Evolutionary conservation across 2,888 invertebrate species (phyloP), one percentile per base, ranked within the genome.

Genomic region (Andrena fulva): DNA sequence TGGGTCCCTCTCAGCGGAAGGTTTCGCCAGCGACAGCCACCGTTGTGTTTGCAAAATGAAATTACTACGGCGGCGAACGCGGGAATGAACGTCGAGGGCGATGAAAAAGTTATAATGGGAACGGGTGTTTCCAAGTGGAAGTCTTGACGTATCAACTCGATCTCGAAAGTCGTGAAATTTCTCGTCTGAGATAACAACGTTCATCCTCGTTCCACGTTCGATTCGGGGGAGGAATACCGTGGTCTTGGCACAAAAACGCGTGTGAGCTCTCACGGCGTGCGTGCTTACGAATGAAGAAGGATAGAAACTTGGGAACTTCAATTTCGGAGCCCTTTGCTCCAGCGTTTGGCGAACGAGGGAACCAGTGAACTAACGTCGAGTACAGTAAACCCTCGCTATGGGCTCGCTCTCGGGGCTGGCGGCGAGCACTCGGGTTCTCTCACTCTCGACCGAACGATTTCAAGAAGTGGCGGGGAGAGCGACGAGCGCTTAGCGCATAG

Each of bases 181-280:
- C 27, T 24, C 6, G 8, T 20, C 20, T 2, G 16, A 52, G 48
- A 56, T 56, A 77, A 72, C 73, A 59, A 56, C 5, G 54, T 16
- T 42, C 42, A 42, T 42, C 42, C 42, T 80, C 77, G 24, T 59
- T 56, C 64, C 7, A 31, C 62, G 10, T 68, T 75, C 31, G 75
- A 71, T 79, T 75, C 35, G 50, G 68, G 16, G 6, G 52, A 63
- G 10, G 56, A 48, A 7, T 24, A 67, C 60, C 54, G 48, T 63
- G 27, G 8, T 72, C 27, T 29, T 50, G 20, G 20, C 29, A 12
- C 27, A 31, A 16, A 16, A 66, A 59, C 42, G 42, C 42, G 42
- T 42, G 12, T 2, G 54, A 10, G 20, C 20, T 52, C 67, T 62
- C n/a, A 64, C 12, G 62, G 48, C 27, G 42, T 7, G 33, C 12